Base-by-base conservation (phyloP, 1,140 invertebrate species). In the Steinernema khuongi region DNA sequence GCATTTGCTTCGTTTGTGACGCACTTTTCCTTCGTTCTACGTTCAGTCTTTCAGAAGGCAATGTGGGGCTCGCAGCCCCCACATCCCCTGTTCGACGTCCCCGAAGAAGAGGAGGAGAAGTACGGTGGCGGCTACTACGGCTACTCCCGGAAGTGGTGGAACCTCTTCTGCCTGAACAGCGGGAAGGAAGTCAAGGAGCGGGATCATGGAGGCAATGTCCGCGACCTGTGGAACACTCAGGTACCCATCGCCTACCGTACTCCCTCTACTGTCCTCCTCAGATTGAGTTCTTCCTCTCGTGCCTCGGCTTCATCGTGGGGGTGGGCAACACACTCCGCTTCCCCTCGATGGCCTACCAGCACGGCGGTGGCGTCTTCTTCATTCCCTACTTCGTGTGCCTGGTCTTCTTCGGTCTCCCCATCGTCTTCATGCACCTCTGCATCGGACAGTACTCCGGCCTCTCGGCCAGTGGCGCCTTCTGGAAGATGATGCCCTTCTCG, bases 231-330 rank as follows among this genome's bases (percentile, higher is more conserved):
- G 80, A 80, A 74, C 36, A 84, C 82, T 30, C 80, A 80, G 50
- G 80, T 80, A n/a, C n/a, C n/a, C n/a, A n/a, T n/a, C n/a, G n/a
- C n/a, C n/a, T n/a, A n/a, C n/a, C n/a, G n/a, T n/a, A n/a, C n/a
- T n/a, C n/a, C n/a, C n/a, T n/a, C n/a, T 76, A 7, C 44, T 28
- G 22, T 41, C 32, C 1, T 26, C 74, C 81, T 69, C 70, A 83
- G 79, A 81, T 83, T 29, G 83, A 85, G 36, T 84, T 84, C 73
- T 85, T 84, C 72, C 43, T 83, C 2, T 79, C 84, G 11, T 85
- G 81, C 70, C 76, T 84, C 17, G 83, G 84, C 11, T 85, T 85
- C 43, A 85, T 84, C 41, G 79, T 84, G n/a, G 83, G 83, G 4
- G 82, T 84, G 18, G 83, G 83, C 1, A 85, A 84, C 68, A 85